These are phyloP conservation scores for Mormyrus lacerda DNA, from an alignment of 2,113 vertebrate genomes.

Conservation along the genomic window DNA sequence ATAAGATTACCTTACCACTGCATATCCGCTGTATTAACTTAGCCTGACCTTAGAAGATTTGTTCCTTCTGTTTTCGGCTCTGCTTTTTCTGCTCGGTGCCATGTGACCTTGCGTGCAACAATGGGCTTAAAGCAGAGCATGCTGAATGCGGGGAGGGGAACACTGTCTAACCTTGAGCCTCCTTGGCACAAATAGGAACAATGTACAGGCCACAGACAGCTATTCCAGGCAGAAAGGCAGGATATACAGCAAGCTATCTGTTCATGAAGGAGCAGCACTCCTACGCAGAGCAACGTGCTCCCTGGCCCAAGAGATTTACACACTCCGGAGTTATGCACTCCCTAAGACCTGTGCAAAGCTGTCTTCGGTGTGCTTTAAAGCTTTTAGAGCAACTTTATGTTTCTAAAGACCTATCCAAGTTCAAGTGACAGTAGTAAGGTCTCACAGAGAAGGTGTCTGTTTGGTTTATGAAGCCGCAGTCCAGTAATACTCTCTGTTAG, in stretches of 20 bases:
- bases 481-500: not conserved
- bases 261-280: not conserved
- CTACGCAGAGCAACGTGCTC: not conserved
- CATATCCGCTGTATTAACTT: not conserved
- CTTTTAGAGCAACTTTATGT: not conserved
- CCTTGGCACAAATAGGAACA: not conserved
- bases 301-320: not conserved
- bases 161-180: not conserved
- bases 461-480: not conserved
- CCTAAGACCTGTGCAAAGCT: not conserved
- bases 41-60: not conserved
- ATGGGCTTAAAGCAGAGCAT: not conserved
- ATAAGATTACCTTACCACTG: not conserved
- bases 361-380: not conserved
- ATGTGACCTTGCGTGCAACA: not conserved
- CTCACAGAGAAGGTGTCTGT: not conserved
- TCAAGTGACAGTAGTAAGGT: not conserved
- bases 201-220: not conserved
- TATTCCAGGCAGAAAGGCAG: not conserved
- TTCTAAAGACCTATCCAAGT: not conserved
- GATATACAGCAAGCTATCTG: not conserved
- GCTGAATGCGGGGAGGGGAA: not conserved
- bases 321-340: not conserved
- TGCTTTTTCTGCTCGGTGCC: not conserved
- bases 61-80: not conserved